Evolutionary conservation across 1,140 invertebrate genomes (phyloP), one percentile per base, ranked within the genome.

Genomic region (Meloidogyne floridensis): DNA sequence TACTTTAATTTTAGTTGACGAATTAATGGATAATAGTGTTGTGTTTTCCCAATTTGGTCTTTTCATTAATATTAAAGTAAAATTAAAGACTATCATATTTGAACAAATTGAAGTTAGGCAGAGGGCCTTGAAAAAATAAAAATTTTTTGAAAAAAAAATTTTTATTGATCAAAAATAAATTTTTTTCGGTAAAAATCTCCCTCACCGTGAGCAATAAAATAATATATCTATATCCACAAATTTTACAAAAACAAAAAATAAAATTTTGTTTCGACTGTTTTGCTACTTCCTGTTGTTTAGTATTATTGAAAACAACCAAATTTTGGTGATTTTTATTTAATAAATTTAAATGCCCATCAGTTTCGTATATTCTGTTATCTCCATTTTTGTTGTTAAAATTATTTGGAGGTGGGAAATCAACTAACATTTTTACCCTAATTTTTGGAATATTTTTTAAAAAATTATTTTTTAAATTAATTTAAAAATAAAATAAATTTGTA

Each of bases 11-110:
- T 75, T 75, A 53, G 20, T 32, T 13, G 13, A 32, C 32, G 32
- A 77, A 56, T 69, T 42, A 77, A 77, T 77, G 43, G 15, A 15
- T 47, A 59, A 9, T 15, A 42, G 6, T 18, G 75, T 65, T 32
- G 13, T 7, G n/a, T 77, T 77, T n/a, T 6, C 75, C 75, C 75
- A 77, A 43, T 77, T 77, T 47, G 75, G 75, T n/a, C 75, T 54
- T n/a, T 69, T 56, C 72, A 75, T 81, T 70, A 82, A 85, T 53
- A 84, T 71, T 47, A 84, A n/a, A 9, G 83, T 84, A 65, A 84
- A 80, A 47, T 84, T 85, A 53, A 84, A 82, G 1, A 84, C 83
- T 15, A 84, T 85, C 83, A 84, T 84, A 53, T 84, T 84, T 10
- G 83, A 84, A 47, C 83, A 84, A 69, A 84, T 85, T 20, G 83